Conservation (phyloP, 2,113 vertebrate genomes). For the Stictonetta naevosa region DNA sequence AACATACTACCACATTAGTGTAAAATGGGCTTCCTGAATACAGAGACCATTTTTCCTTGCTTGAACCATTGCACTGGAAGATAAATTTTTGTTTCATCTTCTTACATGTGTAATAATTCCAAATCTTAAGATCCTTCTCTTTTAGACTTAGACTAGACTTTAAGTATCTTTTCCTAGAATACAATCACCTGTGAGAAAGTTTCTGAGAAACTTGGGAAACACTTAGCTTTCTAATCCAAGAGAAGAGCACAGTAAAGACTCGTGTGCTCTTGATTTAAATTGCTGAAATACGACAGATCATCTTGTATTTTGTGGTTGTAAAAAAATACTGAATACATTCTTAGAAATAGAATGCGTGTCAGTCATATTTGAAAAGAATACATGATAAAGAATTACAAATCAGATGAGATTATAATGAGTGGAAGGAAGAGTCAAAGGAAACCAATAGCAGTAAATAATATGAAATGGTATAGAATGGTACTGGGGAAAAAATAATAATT, state of each 20-base stretch:
- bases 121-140: not conserved
- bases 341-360: not conserved
- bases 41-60: not conserved
- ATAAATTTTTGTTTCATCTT: not conserved
- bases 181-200: not conserved
- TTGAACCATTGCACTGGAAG: not conserved
- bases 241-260: not conserved
- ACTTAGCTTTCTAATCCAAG: not conserved
- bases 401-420: not conserved
- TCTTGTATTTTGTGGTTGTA: slow-evolving; percentile 1
- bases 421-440: not conserved
- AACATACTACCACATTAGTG: not conserved
- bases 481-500: not conserved
- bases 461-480: not conserved
- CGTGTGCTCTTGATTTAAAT: slow-evolving; percentile 26
- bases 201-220: not conserved
- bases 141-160: not conserved
- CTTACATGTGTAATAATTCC: not conserved
- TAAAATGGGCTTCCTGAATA: not conserved
- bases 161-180: not conserved
- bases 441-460: slow-evolving; percentile 26
- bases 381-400: slow-evolving; percentile 12
- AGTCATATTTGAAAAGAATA: slow-evolving; percentile 24
- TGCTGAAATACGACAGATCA: not conserved
- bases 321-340: not conserved